Evolutionary conservation across 2,797 vertebrate genomes (phyloP), one percentile per base, ranked within the genome.

Genomic region (Melanitta fusca): DNA sequence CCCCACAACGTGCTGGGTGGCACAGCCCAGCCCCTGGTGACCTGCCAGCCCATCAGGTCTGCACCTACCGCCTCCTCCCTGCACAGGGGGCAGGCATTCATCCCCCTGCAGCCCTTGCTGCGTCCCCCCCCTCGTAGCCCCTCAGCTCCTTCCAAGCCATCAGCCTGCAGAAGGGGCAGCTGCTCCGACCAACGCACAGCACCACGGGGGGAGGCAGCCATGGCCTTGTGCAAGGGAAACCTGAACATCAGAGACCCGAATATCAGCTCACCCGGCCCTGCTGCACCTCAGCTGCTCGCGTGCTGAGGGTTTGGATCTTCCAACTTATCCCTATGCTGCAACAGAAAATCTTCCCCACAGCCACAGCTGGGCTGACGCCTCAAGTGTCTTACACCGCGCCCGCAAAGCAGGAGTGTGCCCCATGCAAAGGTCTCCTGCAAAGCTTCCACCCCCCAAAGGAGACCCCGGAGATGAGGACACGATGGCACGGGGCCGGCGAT

Each of bases 71-170:
- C 1, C 11, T 32, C 71, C 61, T 47, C 32, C 45, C 36, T 0
- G 2, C 1, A 1, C 0, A 1, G n/a, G 61, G n/a, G 36, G n/a
- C 38, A 0, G 41, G 36, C 2, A 1, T 27, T 25, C 3, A 2
- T 6, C 90, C 72, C 58, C 10, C 51, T 22, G 0, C 9, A 10
- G 60, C 61, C 7, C 6, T 58, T 4, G 4, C 58, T 22, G 12
- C 0, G 0, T 19, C 6, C 54, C 45, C 32, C 11, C 43, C 19
- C 1, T 2, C 32, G 7, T 0, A 45, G 43, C 6, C 20, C 34
- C 11, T 0, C 38, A 24, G 60, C 49, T 69, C 58, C 0, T 62
- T 3, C 22, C 49, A 1, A 3, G 60, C 9, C 24, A 11, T 1
- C 49, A 5, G 43, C 62, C 64, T 11, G 20, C 15, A 3, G 7